A percentile compares a stretch with the other conserved stretches of the same genome.
Evolutionary conservation across 30 jellyfish, hydroid and myxozoan genomes (phyloP).

Genomic region (Nemopilema nomurai): DNA sequence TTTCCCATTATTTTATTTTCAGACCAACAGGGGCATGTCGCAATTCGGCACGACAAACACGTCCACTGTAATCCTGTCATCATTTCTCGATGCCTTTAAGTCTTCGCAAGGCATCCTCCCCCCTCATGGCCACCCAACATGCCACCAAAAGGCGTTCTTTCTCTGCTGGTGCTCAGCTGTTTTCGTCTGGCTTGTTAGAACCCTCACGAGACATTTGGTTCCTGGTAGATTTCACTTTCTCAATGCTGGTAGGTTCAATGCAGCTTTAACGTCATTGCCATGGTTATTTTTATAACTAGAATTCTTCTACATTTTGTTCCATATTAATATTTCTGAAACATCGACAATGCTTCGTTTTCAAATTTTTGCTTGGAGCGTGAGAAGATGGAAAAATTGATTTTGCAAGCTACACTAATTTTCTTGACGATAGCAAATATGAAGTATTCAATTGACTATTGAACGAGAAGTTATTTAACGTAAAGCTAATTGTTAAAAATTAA

Average conservation of each 20-base stretch:
- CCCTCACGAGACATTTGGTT: constrained; percentile 12
- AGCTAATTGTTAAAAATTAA: too few species aligned
- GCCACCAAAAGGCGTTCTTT: constrained; percentile 81
- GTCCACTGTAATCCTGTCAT: constrained; percentile 8
- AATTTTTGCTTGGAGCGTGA: too few species aligned
- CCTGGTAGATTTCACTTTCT: constrained; percentile 33
- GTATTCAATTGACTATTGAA: too few species aligned
- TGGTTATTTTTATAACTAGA: too few species aligned
- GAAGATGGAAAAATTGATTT: too few species aligned
- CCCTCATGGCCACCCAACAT: constrained; percentile 67
- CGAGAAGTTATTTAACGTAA: too few species aligned
- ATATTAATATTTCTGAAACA: too few species aligned
- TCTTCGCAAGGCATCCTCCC: constrained; percentile 60
- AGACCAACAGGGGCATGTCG: not conserved
- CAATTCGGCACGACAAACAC: constrained; percentile 2
- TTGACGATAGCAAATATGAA: too few species aligned
- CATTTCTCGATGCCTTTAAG: constrained; percentile 37
- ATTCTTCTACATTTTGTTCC: too few species aligned
- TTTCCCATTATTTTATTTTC: not conserved
- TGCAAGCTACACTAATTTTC: too few species aligned
- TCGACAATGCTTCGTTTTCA: too few species aligned
- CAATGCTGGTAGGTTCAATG: constrained; percentile 20
- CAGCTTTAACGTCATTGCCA: too few species aligned
- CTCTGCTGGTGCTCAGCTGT: constrained; percentile 55
- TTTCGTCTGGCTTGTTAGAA: constrained; percentile 38